phyloP scores from a whole-genome alignment of 2,113 vertebrate genomes.

The Triplophysa dalaica region DNA sequence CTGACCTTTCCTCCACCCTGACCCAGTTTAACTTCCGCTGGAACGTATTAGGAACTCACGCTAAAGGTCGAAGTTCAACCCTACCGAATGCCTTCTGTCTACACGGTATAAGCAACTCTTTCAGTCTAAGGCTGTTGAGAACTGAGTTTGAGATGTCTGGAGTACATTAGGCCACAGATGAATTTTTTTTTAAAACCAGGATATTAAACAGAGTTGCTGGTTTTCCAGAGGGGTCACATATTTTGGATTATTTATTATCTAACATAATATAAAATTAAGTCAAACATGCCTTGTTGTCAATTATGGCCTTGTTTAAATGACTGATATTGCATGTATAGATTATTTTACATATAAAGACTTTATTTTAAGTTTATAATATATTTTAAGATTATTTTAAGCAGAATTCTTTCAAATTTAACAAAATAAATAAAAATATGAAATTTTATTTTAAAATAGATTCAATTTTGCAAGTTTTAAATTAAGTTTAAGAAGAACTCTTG shows the following conservation, averaged over 20 bases:
- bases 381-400: no score
- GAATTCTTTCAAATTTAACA: no score
- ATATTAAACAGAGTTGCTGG: background rate
- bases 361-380: no score
- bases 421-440: no score
- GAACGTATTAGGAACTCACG: background rate
- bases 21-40: background rate
- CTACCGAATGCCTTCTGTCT: background rate
- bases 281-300: background rate
- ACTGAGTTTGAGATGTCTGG: conserved; percentile 25
- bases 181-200: background rate
- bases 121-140: conserved; percentile 19
- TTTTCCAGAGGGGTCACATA: no score
- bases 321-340: no score
- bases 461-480: no score
- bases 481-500: no score
- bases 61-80: conserved; percentile 3
- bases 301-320: background rate
- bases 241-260: no score
- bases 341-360: no score
- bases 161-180: conserved; percentile 39
- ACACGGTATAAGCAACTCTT: background rate
- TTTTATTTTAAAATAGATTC: no score
- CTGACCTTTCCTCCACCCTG: background rate
- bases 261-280: background rate